Conservation (phyloP, 2,888 invertebrate species). For the Diarsia rubi region DNA sequence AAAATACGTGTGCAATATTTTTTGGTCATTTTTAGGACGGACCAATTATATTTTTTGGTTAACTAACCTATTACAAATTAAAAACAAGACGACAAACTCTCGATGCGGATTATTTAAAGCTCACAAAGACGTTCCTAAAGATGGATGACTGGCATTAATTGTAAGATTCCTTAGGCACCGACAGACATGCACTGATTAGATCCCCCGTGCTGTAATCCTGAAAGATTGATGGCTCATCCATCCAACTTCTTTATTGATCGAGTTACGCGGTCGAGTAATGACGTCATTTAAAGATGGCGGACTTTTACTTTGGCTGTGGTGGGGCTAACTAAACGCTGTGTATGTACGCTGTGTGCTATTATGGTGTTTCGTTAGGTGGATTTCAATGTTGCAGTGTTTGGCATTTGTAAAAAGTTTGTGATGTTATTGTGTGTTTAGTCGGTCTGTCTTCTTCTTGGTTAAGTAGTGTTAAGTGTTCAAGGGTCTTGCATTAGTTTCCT, state of each 20-base stretch:
- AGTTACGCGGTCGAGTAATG: constrained; percentile 39
- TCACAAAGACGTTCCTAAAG: constrained; percentile 21
- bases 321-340: too few relatives aligned
- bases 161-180: constrained; percentile 24
- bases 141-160: constrained; percentile 50
- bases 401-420: not conserved
- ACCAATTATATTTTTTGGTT: too few relatives aligned
- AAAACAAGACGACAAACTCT: constrained; percentile 1
- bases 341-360: too few relatives aligned
- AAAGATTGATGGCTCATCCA: constrained; percentile 58
- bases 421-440: not conserved
- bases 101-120: constrained; percentile 12
- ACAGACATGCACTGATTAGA: constrained; percentile 56
- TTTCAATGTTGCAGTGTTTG: not conserved
- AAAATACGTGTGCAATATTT: too few relatives aligned
- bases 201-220: constrained; percentile 42
- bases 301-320: not conserved
- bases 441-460: not conserved
- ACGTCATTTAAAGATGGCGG: constrained; percentile 41
- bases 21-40: too few relatives aligned
- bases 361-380: not conserved
- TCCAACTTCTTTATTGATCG: constrained; percentile 50
- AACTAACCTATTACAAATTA: not conserved
- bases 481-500: too few relatives aligned
- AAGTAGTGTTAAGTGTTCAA: not conserved